These are phyloP conservation scores for Galeopterus variegatus DNA, from an alignment of 2,113 vertebrate species.

Conservation along the genomic window DNA sequence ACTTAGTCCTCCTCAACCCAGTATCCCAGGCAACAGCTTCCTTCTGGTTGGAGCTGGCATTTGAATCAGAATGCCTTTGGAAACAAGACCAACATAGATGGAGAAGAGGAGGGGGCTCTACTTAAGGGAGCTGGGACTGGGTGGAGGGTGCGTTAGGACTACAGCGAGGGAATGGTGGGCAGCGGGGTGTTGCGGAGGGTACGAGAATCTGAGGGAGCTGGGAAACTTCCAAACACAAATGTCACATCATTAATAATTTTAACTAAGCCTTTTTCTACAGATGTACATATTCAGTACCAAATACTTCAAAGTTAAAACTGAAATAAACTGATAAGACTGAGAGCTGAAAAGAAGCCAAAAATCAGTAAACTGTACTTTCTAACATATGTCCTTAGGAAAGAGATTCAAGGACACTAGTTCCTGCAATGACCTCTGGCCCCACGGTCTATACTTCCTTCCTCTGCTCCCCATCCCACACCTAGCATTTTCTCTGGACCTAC, in stretches of 20 bases:
- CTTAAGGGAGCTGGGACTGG: not conserved
- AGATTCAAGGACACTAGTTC: not conserved
- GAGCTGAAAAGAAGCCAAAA: not conserved
- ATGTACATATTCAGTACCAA: not conserved
- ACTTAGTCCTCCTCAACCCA: not conserved
- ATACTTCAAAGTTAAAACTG: not conserved
- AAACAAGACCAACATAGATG: not conserved
- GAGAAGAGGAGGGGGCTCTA: not conserved
- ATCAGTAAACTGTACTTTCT: not conserved
- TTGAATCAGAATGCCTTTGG: not conserved
- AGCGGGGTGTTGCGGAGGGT: too few relatives aligned
- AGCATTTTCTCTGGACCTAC: not conserved
- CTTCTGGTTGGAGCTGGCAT: not conserved
- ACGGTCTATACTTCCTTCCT: not conserved
- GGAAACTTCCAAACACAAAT: not conserved
- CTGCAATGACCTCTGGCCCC: not conserved
- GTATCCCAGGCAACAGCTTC: not conserved
- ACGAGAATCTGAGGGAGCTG: not conserved
- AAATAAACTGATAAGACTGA: not conserved
- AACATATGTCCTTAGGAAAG: not conserved
- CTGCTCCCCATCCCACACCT: not conserved
- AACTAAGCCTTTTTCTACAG: not conserved
- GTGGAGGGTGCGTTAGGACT: not conserved
- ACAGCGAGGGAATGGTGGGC: not conserved
- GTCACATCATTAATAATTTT: not conserved